These are phyloP conservation scores for Capreolus pygargus DNA, from an alignment of 2,113 vertebrate species.

Conservation along the genomic window DNA sequence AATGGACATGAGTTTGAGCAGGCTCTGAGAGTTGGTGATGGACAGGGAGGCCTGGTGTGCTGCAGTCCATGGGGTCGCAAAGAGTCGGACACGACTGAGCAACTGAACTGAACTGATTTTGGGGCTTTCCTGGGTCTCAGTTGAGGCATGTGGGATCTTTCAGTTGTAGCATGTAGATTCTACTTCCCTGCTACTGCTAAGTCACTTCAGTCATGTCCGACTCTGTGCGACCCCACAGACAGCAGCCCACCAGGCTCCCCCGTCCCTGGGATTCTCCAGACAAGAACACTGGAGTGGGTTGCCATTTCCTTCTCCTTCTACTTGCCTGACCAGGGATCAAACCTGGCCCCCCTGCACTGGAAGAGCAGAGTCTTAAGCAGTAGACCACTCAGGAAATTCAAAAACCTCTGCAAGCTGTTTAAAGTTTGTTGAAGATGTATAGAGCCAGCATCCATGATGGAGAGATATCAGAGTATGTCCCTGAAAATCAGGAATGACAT, in stretches of 20 bases:
- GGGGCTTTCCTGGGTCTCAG: neutral
- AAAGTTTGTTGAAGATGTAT: neutral
- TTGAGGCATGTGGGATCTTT: neutral
- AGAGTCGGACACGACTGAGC: neutral
- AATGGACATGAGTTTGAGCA: neutral
- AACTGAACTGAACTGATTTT: neutral
- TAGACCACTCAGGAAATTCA: neutral
- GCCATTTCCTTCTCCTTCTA: neutral
- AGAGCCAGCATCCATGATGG: fast-evolving
- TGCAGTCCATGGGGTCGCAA: neutral
- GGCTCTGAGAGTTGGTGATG: neutral
- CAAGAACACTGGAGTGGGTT: no score
- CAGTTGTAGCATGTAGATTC: neutral
- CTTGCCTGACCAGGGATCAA: neutral
- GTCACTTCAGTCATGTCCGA: no score
- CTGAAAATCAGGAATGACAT: neutral
- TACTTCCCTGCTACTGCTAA: neutral
- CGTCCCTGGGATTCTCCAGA: no score
- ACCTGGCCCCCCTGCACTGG: neutral
- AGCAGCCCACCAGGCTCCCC: no score
- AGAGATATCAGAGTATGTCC: neutral
- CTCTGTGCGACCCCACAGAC: no score
- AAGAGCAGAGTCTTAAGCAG: neutral
- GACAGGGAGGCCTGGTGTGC: neutral
- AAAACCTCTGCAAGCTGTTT: neutral